Evolutionary conservation across 2,888 invertebrate genomes (phyloP).

Genomic region (Eilema griseolum): DNA sequence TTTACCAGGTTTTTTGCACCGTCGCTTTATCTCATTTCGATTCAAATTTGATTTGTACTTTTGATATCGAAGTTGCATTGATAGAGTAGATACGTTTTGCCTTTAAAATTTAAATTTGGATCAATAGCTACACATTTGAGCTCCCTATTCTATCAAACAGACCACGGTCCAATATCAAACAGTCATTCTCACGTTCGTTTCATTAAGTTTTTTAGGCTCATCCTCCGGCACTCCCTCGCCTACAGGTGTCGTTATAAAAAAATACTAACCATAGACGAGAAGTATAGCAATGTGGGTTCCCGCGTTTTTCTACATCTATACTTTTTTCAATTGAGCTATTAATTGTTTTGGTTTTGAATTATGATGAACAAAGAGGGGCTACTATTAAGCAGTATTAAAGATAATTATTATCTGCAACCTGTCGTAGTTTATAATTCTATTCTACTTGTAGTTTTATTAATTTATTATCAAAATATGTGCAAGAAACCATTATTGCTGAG

Average conservation of each 20-base stretch:
- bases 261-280: constrained; percentile 61
- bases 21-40: too few species aligned
- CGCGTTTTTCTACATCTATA: constrained; percentile 63
- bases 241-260: constrained; percentile 75
- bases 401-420: not conserved
- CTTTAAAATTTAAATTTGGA: not conserved
- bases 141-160: constrained; percentile 26
- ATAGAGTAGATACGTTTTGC: not conserved
- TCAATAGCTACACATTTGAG: not conserved
- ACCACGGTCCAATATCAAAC: constrained; percentile 32
- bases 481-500: constrained; percentile 3
- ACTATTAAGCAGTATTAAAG: constrained; percentile 7
- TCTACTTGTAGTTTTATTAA: not conserved
- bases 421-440: not conserved
- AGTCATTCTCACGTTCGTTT: constrained; percentile 72
- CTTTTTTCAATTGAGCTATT: constrained; percentile 39
- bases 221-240: constrained; percentile 59
- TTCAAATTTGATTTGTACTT: too few species aligned
- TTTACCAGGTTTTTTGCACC: too few species aligned
- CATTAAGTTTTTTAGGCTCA: constrained; percentile 68
- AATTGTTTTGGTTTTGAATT: constrained; percentile 45
- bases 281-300: constrained; percentile 62
- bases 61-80: not conserved
- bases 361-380: constrained; percentile 15
- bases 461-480: constrained; percentile 1